phyloP scores from a whole-genome alignment of 2,888 invertebrate species.

The Bimastos eiseni region DNA sequence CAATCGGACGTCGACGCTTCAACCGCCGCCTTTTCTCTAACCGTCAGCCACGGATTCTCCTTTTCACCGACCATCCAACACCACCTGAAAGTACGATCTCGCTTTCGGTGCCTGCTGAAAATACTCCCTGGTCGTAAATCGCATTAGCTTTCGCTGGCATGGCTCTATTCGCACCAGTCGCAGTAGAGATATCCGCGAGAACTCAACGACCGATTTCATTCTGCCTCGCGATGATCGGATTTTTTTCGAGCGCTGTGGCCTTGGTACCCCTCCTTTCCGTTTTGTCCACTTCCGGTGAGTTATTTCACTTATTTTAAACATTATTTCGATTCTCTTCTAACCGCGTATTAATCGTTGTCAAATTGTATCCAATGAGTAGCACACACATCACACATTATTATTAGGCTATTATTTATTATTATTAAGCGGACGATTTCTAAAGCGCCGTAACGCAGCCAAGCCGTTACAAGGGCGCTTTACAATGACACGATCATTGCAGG shows the following conservation, averaged over 20 bases:
- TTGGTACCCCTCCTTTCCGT: not conserved
- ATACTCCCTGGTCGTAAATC: not conserved
- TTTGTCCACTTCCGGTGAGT: not conserved
- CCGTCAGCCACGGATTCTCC: not conserved
- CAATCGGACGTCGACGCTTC: not conserved
- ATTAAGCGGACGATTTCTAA: too few relatives aligned
- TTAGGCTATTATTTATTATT: too few relatives aligned
- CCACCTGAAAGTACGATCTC: constrained; percentile 13
- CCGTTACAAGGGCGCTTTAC: too few relatives aligned
- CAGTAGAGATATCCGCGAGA: not conserved
- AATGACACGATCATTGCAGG: too few relatives aligned
- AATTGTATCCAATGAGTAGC: too few relatives aligned
- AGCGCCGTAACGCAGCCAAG: too few relatives aligned
- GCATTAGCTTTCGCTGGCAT: not conserved
- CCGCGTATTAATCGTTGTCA: too few relatives aligned
- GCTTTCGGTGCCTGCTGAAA: not conserved
- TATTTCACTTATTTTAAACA: too few relatives aligned
- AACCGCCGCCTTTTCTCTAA: not conserved
- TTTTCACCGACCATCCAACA: not conserved
- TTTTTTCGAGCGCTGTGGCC: not conserved
- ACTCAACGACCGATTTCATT: not conserved
- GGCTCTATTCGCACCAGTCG: not conserved
- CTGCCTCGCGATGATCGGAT: not conserved
- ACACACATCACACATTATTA: too few relatives aligned
- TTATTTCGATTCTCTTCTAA: too few relatives aligned